Conservation (phyloP, 2,888 invertebrate species). For the Steinernema hermaphroditum region DNA sequence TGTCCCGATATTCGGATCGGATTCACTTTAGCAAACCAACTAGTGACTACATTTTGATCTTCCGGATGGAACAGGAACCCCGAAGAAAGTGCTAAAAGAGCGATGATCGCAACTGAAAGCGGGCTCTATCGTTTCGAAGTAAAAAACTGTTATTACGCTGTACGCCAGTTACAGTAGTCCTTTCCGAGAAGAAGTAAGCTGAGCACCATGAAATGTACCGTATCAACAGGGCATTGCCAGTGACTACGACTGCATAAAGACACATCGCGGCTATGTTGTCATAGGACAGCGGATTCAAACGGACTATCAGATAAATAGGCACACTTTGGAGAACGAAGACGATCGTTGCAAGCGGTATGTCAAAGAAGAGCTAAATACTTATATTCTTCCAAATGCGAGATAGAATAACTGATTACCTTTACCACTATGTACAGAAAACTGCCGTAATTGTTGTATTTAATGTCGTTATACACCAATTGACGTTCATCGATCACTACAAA, state of each 20-base stretch:
- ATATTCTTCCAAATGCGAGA: not conserved
- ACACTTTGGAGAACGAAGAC: slow-evolving; percentile 83
- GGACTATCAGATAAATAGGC: slow-evolving; percentile 73
- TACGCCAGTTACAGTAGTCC: not conserved
- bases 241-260: slow-evolving; percentile 30
- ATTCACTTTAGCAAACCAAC: not conserved
- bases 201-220: slow-evolving; percentile 39
- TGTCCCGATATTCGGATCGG: slow-evolving; percentile 7
- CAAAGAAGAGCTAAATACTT: slow-evolving; percentile 76
- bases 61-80: slow-evolving; percentile 37
- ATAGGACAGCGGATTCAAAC: slow-evolving; percentile 51
- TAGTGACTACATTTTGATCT: slow-evolving; percentile 24
- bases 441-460: slow-evolving; percentile 80
- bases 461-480: slow-evolving; percentile 77
- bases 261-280: slow-evolving; percentile 33
- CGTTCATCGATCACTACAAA: slow-evolving; percentile 68
- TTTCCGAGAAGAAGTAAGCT: slow-evolving; percentile 28
- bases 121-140: not conserved
- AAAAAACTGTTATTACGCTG: slow-evolving; percentile 22
- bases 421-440: slow-evolving; percentile 79
- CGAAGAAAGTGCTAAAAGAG: slow-evolving; percentile 24
- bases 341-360: slow-evolving; percentile 78
- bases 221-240: slow-evolving; percentile 33
- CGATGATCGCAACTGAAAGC: not conserved
- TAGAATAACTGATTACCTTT: slow-evolving; percentile 73